phyloP scores from a whole-genome alignment of 2,113 vertebrate genomes.

The Hemibagrus wyckioides region DNA sequence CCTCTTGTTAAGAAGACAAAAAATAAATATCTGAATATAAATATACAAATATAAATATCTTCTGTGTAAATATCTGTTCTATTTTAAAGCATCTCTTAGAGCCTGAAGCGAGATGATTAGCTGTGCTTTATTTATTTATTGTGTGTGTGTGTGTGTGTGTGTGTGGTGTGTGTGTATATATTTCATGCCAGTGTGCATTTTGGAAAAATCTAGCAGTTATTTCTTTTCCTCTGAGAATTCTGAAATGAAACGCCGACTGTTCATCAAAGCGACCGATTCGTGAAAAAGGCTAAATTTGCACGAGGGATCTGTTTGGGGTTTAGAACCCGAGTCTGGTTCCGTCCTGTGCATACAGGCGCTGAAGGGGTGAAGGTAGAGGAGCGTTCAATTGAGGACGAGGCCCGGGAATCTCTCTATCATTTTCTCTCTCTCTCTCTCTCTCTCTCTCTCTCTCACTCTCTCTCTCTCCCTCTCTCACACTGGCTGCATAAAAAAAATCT shows the following conservation, averaged over 20 bases:
- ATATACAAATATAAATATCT: neutral
- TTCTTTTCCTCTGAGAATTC: neutral
- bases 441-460: neutral
- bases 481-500: neutral
- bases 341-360: neutral
- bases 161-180: neutral
- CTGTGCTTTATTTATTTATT: neutral
- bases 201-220: neutral
- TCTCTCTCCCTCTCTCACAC: neutral
- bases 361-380: neutral
- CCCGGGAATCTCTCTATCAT: neutral
- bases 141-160: neutral
- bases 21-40: too few relatives aligned
- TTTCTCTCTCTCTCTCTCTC: too few relatives aligned
- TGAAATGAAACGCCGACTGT: neutral
- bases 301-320: neutral
- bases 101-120: neutral
- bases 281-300: neutral
- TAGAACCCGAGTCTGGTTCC: neutral
- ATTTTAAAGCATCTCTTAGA: neutral
- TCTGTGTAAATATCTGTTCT: neutral
- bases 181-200: neutral
- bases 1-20: neutral
- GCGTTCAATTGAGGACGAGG: neutral
- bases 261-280: neutral